Evolutionary conservation across 2,888 invertebrate genomes (phyloP).

Genomic region (Ochropleura leucogaster): DNA sequence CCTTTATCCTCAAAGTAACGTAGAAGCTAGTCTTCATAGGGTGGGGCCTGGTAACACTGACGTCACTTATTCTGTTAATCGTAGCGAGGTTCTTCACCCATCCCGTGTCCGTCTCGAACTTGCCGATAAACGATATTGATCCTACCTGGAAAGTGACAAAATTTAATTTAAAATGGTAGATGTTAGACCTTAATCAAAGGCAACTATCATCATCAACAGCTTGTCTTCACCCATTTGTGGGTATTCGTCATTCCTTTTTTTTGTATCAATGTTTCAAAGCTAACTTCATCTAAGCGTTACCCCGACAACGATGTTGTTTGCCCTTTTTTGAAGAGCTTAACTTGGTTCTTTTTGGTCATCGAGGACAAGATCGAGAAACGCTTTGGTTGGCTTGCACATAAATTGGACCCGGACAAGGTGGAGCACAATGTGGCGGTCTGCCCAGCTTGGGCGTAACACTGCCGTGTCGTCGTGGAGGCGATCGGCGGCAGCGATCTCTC

Average conservation of each 20-base stretch:
- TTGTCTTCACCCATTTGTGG: background rate
- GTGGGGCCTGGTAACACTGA: conserved; percentile 87
- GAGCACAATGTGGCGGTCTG: no score
- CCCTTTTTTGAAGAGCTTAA: background rate
- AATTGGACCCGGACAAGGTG: no score
- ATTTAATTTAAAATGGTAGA: background rate
- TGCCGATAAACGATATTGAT: conserved; percentile 88
- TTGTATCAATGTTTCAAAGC: background rate
- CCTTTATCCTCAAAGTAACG: conserved; percentile 85
- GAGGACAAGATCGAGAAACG: no score
- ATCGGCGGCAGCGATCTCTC: no score
- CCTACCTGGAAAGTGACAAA: conserved; percentile 80
- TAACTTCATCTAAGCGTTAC: background rate
- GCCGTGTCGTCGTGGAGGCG: no score
- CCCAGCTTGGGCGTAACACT: no score
- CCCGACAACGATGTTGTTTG: background rate
- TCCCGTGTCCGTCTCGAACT: conserved; percentile 88
- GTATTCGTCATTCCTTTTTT: background rate
- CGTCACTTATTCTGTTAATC: conserved; percentile 88
- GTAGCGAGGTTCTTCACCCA: conserved; percentile 90
- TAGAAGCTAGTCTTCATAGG: conserved; percentile 83
- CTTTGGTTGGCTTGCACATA: no score
- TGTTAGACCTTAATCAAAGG: background rate
- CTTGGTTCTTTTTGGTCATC: background rate
- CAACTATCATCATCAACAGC: background rate